Conservation (phyloP, 1,140 invertebrate genomes). For the Drosophila subpulchrella region DNA sequence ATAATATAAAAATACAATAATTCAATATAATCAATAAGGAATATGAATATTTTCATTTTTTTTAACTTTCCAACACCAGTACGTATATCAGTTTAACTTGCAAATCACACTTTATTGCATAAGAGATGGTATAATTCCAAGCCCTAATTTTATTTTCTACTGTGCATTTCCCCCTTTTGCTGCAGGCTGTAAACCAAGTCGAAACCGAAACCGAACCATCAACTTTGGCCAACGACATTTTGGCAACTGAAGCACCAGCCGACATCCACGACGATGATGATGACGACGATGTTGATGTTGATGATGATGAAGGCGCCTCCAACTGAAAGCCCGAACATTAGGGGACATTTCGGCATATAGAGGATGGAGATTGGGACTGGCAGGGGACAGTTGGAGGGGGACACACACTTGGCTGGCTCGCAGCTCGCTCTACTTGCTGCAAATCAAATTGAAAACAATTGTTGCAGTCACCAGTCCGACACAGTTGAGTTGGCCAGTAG, state of each 20-base stretch:
- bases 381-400: not conserved
- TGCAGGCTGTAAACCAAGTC: conserved; percentile 37
- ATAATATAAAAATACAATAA: too few relatives aligned
- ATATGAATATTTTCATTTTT: too few relatives aligned
- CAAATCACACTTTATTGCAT: not conserved
- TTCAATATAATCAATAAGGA: too few relatives aligned
- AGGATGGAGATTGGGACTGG: not conserved
- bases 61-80: too few relatives aligned
- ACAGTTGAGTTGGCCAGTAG: conserved; percentile 68
- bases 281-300: conserved; percentile 27
- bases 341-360: conserved; percentile 15
- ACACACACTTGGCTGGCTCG: conserved; percentile 38
- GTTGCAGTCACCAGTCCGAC: conserved; percentile 51
- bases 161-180: conserved; percentile 39
- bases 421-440: conserved; percentile 62
- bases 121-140: not conserved
- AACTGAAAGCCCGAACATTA: conserved; percentile 42
- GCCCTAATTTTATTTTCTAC: not conserved
- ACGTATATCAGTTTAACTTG: not conserved
- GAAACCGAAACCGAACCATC: conserved; percentile 44
- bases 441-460: conserved; percentile 82
- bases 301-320: conserved; percentile 35
- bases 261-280: conserved; percentile 9
- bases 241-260: conserved; percentile 55
- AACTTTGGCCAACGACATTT: conserved; percentile 66